Conservation (phyloP, 1,140 invertebrate species). For the Hesperophylax magnus region DNA sequence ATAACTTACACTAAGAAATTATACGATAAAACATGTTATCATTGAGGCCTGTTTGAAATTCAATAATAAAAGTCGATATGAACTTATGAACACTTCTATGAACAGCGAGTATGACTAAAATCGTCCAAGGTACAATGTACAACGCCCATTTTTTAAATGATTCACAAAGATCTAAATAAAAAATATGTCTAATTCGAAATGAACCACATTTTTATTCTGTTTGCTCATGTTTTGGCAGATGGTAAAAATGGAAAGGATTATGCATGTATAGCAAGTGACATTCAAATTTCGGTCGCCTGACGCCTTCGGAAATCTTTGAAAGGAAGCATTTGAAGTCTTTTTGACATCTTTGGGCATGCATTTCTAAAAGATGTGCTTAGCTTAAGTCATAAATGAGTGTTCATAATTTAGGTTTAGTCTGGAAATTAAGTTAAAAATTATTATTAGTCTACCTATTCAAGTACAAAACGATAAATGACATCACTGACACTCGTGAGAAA, state of each 20-base stretch:
- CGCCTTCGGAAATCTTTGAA: neutral
- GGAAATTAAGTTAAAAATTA: too few relatives aligned
- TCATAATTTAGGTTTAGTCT: too few relatives aligned
- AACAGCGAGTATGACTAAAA: constrained; percentile 2
- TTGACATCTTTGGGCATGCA: neutral
- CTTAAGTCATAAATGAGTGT: too few relatives aligned
- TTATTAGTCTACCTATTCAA: neutral
- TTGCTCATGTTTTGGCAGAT: neutral
- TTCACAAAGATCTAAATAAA: constrained; percentile 13
- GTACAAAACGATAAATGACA: constrained; percentile 32
- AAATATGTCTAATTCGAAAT: constrained; percentile 14
- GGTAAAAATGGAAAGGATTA: constrained; percentile 1
- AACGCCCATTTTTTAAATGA: constrained; percentile 21
- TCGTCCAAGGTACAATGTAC: constrained; percentile 25
- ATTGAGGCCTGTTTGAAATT: neutral
- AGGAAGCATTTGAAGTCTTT: neutral
- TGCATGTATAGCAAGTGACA: neutral
- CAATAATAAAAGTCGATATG: neutral
- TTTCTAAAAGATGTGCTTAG: neutral
- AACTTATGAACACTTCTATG: neutral
- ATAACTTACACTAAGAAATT: neutral
- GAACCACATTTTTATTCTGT: neutral
- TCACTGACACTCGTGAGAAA: constrained; percentile 25
- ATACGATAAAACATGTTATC: neutral
- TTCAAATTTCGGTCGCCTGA: neutral